Base-by-base conservation (phyloP, 1,140 invertebrate genomes). In the Ganaspis sp. region DNA sequence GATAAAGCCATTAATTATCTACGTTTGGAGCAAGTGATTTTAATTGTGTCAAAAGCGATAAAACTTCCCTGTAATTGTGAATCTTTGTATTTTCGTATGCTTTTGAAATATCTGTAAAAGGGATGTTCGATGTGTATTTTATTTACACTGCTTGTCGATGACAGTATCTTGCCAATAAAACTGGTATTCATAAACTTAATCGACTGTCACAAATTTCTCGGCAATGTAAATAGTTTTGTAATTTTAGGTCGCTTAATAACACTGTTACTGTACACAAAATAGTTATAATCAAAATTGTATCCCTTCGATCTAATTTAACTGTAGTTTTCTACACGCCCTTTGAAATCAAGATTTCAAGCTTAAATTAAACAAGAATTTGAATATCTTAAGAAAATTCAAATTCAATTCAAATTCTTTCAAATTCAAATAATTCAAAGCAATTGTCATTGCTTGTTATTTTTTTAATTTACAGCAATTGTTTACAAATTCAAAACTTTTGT, bases 181-280 rank as follows among this genome's bases (percentile, higher is more conserved):
- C 29, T 64, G 54, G 54, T 26, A 64, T 26, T 64, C 54, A 11
- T 64, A 64, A n/a, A 64, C 15, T 64, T n/a, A 6, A 64, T 64
- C 58, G 21, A 21, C 53, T 64, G 21, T 64, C 23, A 64, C 15
- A n/a, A 34, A n/a, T n/a, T 64, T 29, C 0, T 29, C 58, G 11
- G 58, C 58, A 12, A 64, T 64, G 58, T 64, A 64, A 15, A 64
- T 64, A 64, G 58, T 26, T 64, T 64, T 29, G 58, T 64, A 26
- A 64, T 64, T 64, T 64, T 34, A 64, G 26, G 15, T 11, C 11
- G 58, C 58, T 29, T 64, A 29, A 64, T n/a, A 64, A 64, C 12
- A 64, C 11, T 29, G 58, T 64, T 64, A 64, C 6, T 29, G 21
- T 64, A 64, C 12, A 29, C 58, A 64, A 64, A 49, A 64, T 64